A percentile compares a stretch with the other conserved stretches of the same genome.
Evolutionary conservation across 1,140 invertebrate genomes (phyloP).

Genomic region (Sminthurinus signatus): DNA sequence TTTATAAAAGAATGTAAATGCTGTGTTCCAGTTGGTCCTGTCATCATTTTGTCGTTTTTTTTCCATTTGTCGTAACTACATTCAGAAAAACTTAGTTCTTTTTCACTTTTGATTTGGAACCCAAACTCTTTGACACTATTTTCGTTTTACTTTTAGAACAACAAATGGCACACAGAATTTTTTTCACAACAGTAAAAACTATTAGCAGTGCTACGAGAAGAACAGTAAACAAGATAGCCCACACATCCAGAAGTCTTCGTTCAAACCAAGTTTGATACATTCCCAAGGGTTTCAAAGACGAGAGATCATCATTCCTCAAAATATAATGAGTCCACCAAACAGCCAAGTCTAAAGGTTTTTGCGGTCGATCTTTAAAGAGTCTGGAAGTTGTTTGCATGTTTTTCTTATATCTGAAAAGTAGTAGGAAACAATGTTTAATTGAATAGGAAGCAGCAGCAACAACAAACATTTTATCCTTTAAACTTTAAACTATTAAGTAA

Average conservation of each 20-base stretch:
- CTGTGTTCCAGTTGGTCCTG: too few species aligned
- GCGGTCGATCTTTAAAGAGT: conserved; percentile 25
- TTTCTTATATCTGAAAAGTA: conserved; percentile 18
- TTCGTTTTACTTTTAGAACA: too few species aligned
- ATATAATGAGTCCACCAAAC: conserved; percentile 41
- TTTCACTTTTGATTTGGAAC: too few species aligned
- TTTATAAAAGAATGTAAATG: too few species aligned
- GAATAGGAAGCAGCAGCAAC: too few species aligned
- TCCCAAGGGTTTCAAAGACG: conserved; percentile 15
- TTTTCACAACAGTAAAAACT: neutral
- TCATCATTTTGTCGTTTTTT: too few species aligned
- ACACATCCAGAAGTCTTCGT: conserved; percentile 29
- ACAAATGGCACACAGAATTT: neutral
- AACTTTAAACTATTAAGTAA: neutral
- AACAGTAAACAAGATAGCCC: conserved; percentile 20
- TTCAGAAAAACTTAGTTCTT: too few species aligned
- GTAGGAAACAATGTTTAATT: neutral
- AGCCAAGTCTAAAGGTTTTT: conserved; percentile 25
- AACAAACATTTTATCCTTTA: too few species aligned
- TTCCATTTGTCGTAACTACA: too few species aligned
- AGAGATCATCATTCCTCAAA: conserved; percentile 27
- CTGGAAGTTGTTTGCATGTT: conserved; percentile 7
- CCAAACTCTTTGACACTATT: too few species aligned
- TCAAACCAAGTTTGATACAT: conserved; percentile 26
- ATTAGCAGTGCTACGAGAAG: neutral